phyloP scores from a whole-genome alignment of 1,140 invertebrate genomes.

The Cotesia glomerata region DNA sequence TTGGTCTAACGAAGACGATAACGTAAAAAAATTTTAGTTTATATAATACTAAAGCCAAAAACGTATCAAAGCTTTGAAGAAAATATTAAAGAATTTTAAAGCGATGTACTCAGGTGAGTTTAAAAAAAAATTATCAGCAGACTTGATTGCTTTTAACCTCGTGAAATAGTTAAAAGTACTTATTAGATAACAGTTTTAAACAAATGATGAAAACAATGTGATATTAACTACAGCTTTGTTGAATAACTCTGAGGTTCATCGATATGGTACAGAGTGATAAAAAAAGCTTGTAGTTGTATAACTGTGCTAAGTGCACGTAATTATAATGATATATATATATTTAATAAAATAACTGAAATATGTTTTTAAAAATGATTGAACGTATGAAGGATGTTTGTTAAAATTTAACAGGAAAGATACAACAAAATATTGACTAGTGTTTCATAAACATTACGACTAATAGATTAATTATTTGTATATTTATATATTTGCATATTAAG shows the following conservation, averaged over 20 bases:
- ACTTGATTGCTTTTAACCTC: slow-evolving; percentile 31
- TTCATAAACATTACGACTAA: slow-evolving; percentile 62
- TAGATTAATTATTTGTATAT: slow-evolving; percentile 60
- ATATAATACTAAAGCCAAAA: not conserved
- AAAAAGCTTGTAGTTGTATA: slow-evolving; percentile 1
- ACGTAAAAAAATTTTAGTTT: slow-evolving; percentile 55
- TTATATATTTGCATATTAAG: slow-evolving; percentile 25
- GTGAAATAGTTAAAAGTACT: slow-evolving; percentile 27
- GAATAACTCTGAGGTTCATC: slow-evolving; percentile 26
- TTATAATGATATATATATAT: slow-evolving; percentile 20
- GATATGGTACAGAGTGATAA: slow-evolving; percentile 20
- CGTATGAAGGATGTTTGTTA: slow-evolving; percentile 55
- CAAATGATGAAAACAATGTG: slow-evolving; percentile 33
- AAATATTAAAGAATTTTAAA: slow-evolving; percentile 1
- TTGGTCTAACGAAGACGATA: slow-evolving; percentile 70
- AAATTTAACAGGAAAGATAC: slow-evolving; percentile 61
- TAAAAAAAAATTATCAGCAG: slow-evolving; percentile 12
- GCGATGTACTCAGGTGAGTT: slow-evolving; percentile 19
- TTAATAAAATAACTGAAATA: slow-evolving; percentile 35
- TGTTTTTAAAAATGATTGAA: slow-evolving; percentile 48
- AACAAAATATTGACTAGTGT: slow-evolving; percentile 50
- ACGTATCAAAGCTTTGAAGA: not conserved
- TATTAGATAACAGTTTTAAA: slow-evolving; percentile 25
- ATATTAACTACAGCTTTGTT: slow-evolving; percentile 34
- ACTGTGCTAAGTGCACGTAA: slow-evolving; percentile 11